Conservation (phyloP, 2,113 vertebrate species). For the Myanophis thanlyinensis region DNA sequence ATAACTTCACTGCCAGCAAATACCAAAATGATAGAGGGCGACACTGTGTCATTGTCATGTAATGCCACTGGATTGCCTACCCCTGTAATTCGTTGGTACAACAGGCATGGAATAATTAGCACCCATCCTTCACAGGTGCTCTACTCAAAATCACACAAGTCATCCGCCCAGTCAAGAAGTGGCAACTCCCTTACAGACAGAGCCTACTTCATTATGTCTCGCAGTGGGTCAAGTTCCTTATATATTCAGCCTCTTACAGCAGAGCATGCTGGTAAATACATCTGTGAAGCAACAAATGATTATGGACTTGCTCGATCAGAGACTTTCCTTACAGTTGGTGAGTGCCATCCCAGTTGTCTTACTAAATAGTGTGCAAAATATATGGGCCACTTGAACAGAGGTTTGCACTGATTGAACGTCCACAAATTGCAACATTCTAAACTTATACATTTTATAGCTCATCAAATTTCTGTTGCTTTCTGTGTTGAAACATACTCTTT, state of each 20-base stretch:
- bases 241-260: constrained; percentile 52
- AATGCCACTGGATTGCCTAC: constrained; percentile 69
- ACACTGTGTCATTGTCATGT: constrained; percentile 66
- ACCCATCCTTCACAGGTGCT: constrained; percentile 60
- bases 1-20: constrained; percentile 65
- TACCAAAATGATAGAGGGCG: constrained; percentile 54
- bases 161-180: neutral
- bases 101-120: constrained; percentile 61
- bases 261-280: constrained; percentile 59
- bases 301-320: constrained; percentile 55
- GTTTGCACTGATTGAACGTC: neutral
- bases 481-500: neutral
- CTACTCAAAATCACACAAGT: constrained; percentile 52
- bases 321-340: constrained; percentile 68
- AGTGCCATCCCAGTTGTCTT: constrained; percentile 13
- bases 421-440: neutral
- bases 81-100: constrained; percentile 71
- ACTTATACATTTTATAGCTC: neutral
- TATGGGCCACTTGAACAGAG: neutral
- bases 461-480: neutral
- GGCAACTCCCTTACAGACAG: constrained; percentile 35
- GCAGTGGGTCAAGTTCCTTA: constrained; percentile 66
- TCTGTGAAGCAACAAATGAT: constrained; percentile 67
- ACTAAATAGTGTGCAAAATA: neutral
- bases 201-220: constrained; percentile 48